A percentile compares a stretch with the other conserved stretches of the same genome.
Evolutionary conservation across 2,888 invertebrate genomes (phyloP).

Genomic region (Shargacucullia verbasci): DNA sequence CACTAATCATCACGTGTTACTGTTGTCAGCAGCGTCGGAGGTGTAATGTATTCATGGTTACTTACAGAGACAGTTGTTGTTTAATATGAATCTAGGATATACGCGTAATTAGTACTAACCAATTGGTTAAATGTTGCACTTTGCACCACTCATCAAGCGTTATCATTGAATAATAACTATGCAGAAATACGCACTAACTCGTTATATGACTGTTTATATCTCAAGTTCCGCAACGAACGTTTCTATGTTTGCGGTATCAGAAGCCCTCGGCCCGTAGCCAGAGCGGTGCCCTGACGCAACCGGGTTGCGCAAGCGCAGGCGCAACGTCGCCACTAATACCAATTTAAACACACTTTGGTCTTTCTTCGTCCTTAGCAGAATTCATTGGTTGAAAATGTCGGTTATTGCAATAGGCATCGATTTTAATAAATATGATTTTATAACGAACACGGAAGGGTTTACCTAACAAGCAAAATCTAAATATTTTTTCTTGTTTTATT

Average conservation of each 20-base stretch:
- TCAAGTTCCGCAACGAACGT: conserved; percentile 27
- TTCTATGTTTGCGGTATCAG: conserved; percentile 42
- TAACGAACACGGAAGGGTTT: no score
- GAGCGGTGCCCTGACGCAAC: conserved; percentile 63
- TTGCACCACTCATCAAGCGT: no score
- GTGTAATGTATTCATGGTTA: conserved; percentile 38
- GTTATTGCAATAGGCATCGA: no score
- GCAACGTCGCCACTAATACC: conserved; percentile 23
- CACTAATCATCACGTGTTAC: conserved; percentile 54
- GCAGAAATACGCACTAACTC: no score
- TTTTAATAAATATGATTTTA: no score
- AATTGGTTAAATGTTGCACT: no score
- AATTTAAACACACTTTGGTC: conserved; percentile 18
- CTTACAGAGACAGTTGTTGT: conserved; percentile 29
- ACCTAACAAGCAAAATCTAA: no score
- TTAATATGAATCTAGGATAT: no score
- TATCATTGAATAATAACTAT: not conserved
- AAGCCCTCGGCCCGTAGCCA: conserved; percentile 33
- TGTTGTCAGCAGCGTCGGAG: conserved; percentile 45
- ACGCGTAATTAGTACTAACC: not conserved
- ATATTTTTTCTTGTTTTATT: no score
- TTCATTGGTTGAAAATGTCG: no score
- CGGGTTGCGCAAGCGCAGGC: conserved; percentile 62
- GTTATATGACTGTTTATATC: no score
- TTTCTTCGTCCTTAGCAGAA: conserved; percentile 13